Conservation (phyloP, 2,888 invertebrate species). For the Macrophya annulata region DNA sequence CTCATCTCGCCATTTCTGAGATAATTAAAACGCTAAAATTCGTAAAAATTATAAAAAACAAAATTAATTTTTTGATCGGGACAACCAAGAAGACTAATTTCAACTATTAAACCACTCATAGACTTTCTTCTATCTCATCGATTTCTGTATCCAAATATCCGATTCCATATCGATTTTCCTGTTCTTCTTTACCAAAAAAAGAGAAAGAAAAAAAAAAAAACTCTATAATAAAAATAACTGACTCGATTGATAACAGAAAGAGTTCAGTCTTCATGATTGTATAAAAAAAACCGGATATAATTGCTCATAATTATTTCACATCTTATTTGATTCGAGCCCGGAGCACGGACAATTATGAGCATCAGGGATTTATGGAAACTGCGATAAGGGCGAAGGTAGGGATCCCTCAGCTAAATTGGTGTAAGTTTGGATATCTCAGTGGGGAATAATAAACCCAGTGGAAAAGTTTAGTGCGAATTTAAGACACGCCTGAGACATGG, state of each 20-base stretch:
- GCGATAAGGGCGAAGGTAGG: slow-evolving; percentile 22
- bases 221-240: neutral
- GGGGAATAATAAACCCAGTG: neutral
- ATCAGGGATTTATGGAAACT: slow-evolving; percentile 34
- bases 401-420: slow-evolving; percentile 17
- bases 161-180: too few relatives aligned
- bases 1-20: neutral
- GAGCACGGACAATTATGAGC: neutral
- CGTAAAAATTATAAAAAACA: too few relatives aligned
- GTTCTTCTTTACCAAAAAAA: neutral
- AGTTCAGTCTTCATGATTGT: neutral
- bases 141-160: too few relatives aligned
- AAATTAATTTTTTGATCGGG: too few relatives aligned
- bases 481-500: slow-evolving; percentile 15
- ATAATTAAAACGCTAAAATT: neutral
- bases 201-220: too few relatives aligned
- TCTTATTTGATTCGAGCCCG: neutral
- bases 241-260: neutral
- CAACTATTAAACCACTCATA: too few relatives aligned
- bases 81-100: too few relatives aligned
- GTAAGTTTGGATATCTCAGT: slow-evolving; percentile 28
- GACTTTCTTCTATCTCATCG: too few relatives aligned
- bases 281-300: neutral
- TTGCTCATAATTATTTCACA: neutral
- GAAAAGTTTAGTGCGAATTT: slow-evolving; percentile 4